phyloP scores from a whole-genome alignment of 2,888 invertebrate species.

The Ichneumoninae sp. region DNA sequence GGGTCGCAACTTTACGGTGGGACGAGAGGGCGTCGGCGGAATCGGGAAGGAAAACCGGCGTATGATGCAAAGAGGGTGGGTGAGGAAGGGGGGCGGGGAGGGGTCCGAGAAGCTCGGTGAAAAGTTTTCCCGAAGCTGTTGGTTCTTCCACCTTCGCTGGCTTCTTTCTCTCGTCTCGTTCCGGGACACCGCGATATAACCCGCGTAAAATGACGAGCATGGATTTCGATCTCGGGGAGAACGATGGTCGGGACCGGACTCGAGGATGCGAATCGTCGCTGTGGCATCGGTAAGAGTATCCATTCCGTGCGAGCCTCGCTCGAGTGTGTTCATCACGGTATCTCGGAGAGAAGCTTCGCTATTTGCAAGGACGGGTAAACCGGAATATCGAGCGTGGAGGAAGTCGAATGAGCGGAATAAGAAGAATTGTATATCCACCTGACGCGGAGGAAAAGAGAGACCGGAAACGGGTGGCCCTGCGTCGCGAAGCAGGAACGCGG shows the following conservation, averaged over 20 bases:
- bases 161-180: slow-evolving; percentile 47
- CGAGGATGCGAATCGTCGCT: not conserved
- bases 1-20: slow-evolving; percentile 63
- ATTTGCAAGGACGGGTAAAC: slow-evolving; percentile 13
- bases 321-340: slow-evolving; percentile 1
- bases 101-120: slow-evolving; percentile 23
- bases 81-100: not conserved
- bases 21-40: slow-evolving; percentile 36
- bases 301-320: not conserved
- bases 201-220: not conserved
- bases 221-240: not conserved
- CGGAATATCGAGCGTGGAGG: slow-evolving; percentile 17
- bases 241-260: not conserved
- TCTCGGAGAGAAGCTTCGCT: not conserved
- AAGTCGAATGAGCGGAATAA: slow-evolving; percentile 28
- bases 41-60: slow-evolving; percentile 11
- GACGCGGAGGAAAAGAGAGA: slow-evolving; percentile 36
- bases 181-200: not conserved
- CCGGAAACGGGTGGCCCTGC: slow-evolving; percentile 52
- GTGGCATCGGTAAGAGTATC: not conserved
- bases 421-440: slow-evolving; percentile 47
- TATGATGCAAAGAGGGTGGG: slow-evolving; percentile 12
- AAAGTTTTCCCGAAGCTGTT: slow-evolving; percentile 61
- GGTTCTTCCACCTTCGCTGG: slow-evolving; percentile 10
- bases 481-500: slow-evolving; percentile 34